Evolutionary conservation across 2,888 invertebrate species (phyloP).

Genomic region (Pycnomerus fuliginosus): DNA sequence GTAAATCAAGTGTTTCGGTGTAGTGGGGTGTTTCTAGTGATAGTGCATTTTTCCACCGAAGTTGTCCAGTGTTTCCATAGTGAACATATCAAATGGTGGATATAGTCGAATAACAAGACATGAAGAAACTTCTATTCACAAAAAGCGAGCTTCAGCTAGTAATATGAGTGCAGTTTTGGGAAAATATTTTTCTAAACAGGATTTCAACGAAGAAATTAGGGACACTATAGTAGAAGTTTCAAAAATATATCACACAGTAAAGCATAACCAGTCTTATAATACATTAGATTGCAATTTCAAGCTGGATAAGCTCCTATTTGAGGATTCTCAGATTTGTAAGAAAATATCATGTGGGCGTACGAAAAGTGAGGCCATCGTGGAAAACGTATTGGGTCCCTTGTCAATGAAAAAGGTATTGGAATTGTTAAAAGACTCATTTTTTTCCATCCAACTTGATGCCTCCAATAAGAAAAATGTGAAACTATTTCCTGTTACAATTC

Average conservation of each 20-base stretch:
- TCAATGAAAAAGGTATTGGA: background rate
- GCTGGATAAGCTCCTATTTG: background rate
- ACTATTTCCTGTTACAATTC: background rate
- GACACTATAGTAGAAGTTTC: background rate
- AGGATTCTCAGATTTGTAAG: background rate
- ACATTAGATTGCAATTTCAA: background rate
- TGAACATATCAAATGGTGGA: no score
- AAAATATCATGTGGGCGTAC: background rate
- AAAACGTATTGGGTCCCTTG: background rate
- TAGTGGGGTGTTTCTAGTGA: no score
- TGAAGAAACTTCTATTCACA: no score
- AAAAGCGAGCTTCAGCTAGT: no score
- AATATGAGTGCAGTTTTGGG: no score
- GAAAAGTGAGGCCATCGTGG: conserved; percentile 1
- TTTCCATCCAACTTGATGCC: background rate
- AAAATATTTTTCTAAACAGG: no score
- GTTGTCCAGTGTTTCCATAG: no score
- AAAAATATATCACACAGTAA: background rate
- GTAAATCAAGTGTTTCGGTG: no score
- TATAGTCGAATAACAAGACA: no score
- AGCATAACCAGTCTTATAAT: conserved; percentile 1
- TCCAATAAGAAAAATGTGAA: conserved; percentile 1
- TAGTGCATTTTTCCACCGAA: no score
- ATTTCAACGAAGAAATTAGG: background rate
- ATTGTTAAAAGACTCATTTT: background rate